Evolutionary conservation across 1,140 invertebrate species (phyloP), one percentile per base, ranked within the genome.

Genomic region (Aphelinus certus): DNA sequence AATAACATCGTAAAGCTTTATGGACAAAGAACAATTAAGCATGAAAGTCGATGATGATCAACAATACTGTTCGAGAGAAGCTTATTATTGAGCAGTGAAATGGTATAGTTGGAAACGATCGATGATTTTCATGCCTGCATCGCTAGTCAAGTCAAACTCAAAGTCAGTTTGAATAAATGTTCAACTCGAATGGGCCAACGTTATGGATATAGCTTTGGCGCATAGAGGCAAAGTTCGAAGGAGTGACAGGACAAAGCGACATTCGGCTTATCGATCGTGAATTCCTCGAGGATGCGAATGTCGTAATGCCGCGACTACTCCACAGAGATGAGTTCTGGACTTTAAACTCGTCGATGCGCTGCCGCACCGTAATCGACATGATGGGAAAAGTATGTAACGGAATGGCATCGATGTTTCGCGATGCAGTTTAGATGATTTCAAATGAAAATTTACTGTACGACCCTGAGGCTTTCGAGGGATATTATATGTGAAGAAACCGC

Each of bases 311-410:
- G 49, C 56, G 46, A 73, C 64, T 55, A 57, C 73, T 75, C 75
- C 26, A 26, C 53, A 64, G 56, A 64, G 49, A 47, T 51, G 51
- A 71, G 51, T 71, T 71, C 43, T 64, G 61, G 60, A 56, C 62
- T 51, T 72, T 72, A 72, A 64, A 72, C 51, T 57, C 26, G 7
- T 26, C 51, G 70, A 26, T 26, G 26, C 45, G 2, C 7, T 51
- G 42, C 47, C 58, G 55, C 78, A 76, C 81, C 76, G 78, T 80
- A 80, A 80, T 80, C 79, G 77, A 66, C 77, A 80, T 80, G 73
- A 81, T 78, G 80, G 76, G 77, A 79, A 80, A 81, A 79, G 77
- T 79, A 80, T 77, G 45, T 63, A 75, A 75, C 70, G 80, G 73
- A 76, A 76, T 78, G 43, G 51, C 48, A 7, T 55, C 47, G 45